Conservation (phyloP, 2,113 vertebrate genomes). For the Muscicapa adusta region DNA sequence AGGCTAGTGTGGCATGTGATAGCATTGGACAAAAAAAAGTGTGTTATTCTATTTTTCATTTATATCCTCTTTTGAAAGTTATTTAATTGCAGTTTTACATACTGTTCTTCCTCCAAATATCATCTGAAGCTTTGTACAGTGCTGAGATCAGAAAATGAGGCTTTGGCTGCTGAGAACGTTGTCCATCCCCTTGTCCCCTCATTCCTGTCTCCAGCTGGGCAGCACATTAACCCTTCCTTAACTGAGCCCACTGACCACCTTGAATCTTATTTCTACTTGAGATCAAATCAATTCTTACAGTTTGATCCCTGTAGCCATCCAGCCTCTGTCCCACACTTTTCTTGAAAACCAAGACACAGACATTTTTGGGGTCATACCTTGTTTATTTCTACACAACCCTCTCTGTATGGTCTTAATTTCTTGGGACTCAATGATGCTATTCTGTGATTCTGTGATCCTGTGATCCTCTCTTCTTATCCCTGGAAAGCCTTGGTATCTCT, state of each 20-base stretch:
- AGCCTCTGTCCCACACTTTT: background rate
- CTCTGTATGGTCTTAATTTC: background rate
- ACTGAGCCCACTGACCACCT: background rate
- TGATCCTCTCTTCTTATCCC: background rate
- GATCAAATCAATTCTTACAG: background rate
- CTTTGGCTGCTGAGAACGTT: background rate
- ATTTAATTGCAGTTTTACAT: background rate
- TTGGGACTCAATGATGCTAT: accelerated
- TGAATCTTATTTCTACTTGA: background rate
- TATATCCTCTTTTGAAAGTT: background rate
- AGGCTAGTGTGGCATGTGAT: background rate
- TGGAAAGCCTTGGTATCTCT: background rate
- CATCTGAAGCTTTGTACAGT: background rate
- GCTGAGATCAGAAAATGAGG: background rate
- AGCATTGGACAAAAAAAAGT: background rate
- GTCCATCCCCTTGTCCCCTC: background rate
- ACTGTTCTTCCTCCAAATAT: background rate
- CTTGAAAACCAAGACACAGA: background rate
- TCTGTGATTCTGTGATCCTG: background rate
- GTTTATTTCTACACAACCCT: background rate
- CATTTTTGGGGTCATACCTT: background rate
- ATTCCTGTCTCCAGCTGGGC: background rate
- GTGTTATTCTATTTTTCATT: background rate
- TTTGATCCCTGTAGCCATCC: accelerated
- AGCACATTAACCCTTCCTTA: background rate